Evolutionary conservation across 2,888 invertebrate species (phyloP).

Genomic region (Allacma fusca): DNA sequence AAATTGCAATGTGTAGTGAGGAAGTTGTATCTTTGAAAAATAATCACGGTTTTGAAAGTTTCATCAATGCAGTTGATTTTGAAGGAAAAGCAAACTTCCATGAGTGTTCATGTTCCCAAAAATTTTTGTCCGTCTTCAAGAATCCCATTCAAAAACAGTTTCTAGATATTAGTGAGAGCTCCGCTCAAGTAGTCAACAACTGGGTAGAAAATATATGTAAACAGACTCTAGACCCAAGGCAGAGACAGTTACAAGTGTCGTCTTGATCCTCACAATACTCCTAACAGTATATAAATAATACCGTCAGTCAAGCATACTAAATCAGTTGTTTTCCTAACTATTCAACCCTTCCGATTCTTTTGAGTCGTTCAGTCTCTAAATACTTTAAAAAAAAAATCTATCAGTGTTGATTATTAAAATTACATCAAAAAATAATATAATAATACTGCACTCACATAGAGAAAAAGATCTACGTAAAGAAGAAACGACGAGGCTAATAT

Average conservation of each 20-base stretch:
- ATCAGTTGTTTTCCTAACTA: background rate
- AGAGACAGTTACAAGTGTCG: conserved; percentile 26
- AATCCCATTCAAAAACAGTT: conserved; percentile 21
- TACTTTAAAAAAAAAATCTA: too few relatives aligned
- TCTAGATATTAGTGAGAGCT: conserved; percentile 18
- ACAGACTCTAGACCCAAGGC: conserved; percentile 33
- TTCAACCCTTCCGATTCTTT: background rate
- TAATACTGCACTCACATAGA: too few relatives aligned
- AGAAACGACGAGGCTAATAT: too few relatives aligned
- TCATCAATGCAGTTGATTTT: conserved; percentile 14
- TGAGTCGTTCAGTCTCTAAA: too few relatives aligned
- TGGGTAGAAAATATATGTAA: conserved; percentile 36
- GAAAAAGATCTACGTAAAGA: too few relatives aligned
- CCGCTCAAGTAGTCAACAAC: background rate
- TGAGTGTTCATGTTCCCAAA: conserved; percentile 21
- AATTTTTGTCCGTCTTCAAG: conserved; percentile 19
- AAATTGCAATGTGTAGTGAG: conserved; percentile 37
- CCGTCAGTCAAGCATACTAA: background rate
- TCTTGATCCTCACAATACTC: conserved; percentile 30
- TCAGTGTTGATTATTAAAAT: too few relatives aligned
- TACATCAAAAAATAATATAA: too few relatives aligned
- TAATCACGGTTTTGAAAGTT: conserved; percentile 18
- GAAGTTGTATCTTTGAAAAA: conserved; percentile 27
- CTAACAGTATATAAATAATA: conserved; percentile 12
- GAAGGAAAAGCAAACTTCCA: background rate